Evolutionary conservation across 2,888 invertebrate species (phyloP).

Genomic region (Dryomyza anilis): DNA sequence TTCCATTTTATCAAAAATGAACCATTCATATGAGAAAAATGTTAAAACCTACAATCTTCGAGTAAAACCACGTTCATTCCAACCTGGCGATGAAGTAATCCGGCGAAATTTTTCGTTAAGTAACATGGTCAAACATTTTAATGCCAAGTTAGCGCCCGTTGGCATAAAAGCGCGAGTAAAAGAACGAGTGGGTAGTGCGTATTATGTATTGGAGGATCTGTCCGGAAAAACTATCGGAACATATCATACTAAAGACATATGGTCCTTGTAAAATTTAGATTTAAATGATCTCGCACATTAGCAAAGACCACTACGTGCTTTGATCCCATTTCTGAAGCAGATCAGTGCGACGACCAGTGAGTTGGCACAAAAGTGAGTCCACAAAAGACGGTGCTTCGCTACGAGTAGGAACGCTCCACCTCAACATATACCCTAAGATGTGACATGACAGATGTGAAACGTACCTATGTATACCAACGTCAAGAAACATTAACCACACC

Average conservation of each 20-base stretch:
- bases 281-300: too few relatives aligned
- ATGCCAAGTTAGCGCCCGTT: not conserved
- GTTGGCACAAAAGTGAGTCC: too few relatives aligned
- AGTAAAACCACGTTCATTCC: not conserved
- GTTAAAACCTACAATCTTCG: not conserved
- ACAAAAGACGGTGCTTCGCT: too few relatives aligned
- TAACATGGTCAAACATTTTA: not conserved
- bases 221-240: not conserved
- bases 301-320: too few relatives aligned
- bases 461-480: too few relatives aligned
- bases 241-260: not conserved
- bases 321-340: too few relatives aligned
- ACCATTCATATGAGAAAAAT: not conserved
- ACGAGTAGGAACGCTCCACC: too few relatives aligned
- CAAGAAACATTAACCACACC: too few relatives aligned
- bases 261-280: too few relatives aligned
- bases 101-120: constrained; percentile 1
- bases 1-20: not conserved
- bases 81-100: not conserved
- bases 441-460: too few relatives aligned
- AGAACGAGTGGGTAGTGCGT: not conserved
- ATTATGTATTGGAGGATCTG: not conserved
- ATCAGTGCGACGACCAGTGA: too few relatives aligned
- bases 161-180: not conserved
- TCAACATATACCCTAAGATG: too few relatives aligned